Evolutionary conservation across 2,113 vertebrate genomes (phyloP).

Genomic region (Collichthys lucidus): DNA sequence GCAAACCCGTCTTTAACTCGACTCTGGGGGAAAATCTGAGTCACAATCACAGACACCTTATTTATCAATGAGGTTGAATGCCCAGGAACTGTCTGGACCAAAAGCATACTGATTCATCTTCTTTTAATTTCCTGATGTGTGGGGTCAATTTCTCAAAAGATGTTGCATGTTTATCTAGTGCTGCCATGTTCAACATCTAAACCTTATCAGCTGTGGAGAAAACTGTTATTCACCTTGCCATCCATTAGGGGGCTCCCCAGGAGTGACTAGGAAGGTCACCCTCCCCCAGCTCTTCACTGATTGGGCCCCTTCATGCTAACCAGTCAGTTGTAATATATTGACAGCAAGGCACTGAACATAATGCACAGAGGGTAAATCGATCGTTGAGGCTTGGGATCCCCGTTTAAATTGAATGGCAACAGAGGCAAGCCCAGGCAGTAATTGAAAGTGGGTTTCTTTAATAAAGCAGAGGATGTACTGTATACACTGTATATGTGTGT

Average conservation of each 20-base stretch:
- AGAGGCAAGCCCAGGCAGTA: constrained; percentile 42
- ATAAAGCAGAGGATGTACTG: constrained; percentile 32
- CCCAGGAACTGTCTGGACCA: neutral
- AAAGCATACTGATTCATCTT: neutral
- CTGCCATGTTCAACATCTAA: neutral
- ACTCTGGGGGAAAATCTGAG: neutral
- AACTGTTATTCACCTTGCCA: constrained; percentile 43
- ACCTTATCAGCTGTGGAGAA: neutral
- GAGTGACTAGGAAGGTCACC: constrained; percentile 50
- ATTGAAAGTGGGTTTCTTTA: constrained; percentile 54
- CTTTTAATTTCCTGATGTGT: neutral
- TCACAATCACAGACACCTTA: constrained; percentile 4
- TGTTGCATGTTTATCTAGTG: neutral
- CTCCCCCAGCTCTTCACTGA: constrained; percentile 38
- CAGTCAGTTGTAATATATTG: constrained; percentile 63
- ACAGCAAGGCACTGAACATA: constrained; percentile 47
- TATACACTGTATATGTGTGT: neutral
- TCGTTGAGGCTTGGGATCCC: constrained; percentile 27
- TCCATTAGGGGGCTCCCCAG: constrained; percentile 77
- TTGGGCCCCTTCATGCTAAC: constrained; percentile 50
- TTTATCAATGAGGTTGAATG: constrained; percentile 19
- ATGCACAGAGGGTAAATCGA: constrained; percentile 64
- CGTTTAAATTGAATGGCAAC: constrained; percentile 58
- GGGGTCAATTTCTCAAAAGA: neutral
- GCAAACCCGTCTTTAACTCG: constrained; percentile 1